A percentile compares a stretch with the other conserved stretches of the same genome.
Evolutionary conservation across 2,797 vertebrate species (phyloP).

Genomic region (Megaceryle alcyon): DNA sequence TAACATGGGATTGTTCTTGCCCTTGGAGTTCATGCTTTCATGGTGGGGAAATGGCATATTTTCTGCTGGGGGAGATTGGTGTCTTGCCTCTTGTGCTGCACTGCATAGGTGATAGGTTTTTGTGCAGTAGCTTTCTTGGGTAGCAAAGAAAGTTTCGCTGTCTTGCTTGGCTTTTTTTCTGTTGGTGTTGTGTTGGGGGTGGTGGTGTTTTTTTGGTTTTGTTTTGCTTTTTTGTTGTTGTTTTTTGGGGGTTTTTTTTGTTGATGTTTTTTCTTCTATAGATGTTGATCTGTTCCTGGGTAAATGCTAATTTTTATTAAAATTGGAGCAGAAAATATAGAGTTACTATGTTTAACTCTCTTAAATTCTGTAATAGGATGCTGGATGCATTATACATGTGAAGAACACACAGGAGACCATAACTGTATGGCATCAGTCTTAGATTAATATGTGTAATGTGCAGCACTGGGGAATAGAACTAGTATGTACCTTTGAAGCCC

Average conservation of each 20-base stretch:
- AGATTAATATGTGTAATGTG: not conserved
- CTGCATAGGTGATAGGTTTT: not conserved
- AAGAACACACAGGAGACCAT: not conserved
- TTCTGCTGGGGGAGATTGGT: not conserved
- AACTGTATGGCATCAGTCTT: not conserved
- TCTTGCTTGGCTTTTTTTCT: not conserved
- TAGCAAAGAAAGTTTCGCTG: not conserved
- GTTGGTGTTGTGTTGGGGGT: too few relatives aligned
- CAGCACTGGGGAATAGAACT: not conserved
- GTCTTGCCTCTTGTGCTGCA: not conserved
- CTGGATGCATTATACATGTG: not conserved
- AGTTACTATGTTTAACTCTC: not conserved
- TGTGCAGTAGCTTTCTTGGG: not conserved
- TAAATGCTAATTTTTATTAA: not conserved
- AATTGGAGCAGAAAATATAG: not conserved
- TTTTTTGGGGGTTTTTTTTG: not conserved
- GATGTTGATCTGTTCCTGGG: not conserved
- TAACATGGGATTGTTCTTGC: not conserved
- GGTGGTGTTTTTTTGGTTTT: too few relatives aligned
- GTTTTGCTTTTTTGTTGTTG: too few relatives aligned
- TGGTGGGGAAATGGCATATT: not conserved
- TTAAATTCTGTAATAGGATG: not conserved
- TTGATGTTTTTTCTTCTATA: not conserved
- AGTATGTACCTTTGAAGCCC: not conserved
- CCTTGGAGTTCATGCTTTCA: not conserved